Percentiles rank a stretch among this genome's conserved stretches.
Conservation (phyloP, 1,140 invertebrate genomes). For the Lepidurus packardi region DNA sequence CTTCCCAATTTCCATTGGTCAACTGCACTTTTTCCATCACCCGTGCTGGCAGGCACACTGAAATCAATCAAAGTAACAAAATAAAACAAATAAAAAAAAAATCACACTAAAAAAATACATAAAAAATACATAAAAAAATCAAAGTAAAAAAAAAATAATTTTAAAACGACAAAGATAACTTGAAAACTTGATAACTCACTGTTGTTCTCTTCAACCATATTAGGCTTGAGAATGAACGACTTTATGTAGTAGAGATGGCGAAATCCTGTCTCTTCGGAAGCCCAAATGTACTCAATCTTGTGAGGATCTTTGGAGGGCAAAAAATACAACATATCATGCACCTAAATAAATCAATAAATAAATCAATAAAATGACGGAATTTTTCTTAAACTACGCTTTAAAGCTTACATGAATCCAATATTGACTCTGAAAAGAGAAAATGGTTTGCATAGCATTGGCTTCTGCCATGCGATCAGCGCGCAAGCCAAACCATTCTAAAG, state of each 20-base stretch:
- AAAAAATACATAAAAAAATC: too few species aligned
- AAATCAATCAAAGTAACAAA: too few species aligned
- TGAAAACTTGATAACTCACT: not conserved
- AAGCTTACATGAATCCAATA: conserved; percentile 31
- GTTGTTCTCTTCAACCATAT: conserved; percentile 22
- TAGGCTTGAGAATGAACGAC: conserved; percentile 12
- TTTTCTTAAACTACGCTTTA: not conserved
- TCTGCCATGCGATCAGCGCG: not conserved
- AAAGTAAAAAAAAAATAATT: conserved; percentile 4
- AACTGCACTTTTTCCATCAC: conserved; percentile 61
- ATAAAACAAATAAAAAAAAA: too few species aligned
- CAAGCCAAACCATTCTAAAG: conserved; percentile 39
- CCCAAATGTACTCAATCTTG: conserved; percentile 77
- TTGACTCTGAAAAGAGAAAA: conserved; percentile 29
- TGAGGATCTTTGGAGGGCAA: conserved; percentile 56
- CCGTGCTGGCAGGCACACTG: conserved; percentile 38
- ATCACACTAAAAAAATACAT: too few species aligned
- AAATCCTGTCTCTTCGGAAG: conserved; percentile 85
- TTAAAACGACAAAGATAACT: conserved; percentile 20
- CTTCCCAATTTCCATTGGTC: conserved; percentile 77
- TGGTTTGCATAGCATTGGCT: conserved; percentile 26
- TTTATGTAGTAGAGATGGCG: conserved; percentile 79
- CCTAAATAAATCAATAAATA: conserved; percentile 45
- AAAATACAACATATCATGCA: conserved; percentile 83
- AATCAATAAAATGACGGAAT: conserved; percentile 26